A percentile compares a stretch with the other conserved stretches of the same genome.
These are phyloP conservation scores for Eupithecia tripunctaria DNA, from an alignment of 2,888 invertebrate species.

Conservation along the genomic window DNA sequence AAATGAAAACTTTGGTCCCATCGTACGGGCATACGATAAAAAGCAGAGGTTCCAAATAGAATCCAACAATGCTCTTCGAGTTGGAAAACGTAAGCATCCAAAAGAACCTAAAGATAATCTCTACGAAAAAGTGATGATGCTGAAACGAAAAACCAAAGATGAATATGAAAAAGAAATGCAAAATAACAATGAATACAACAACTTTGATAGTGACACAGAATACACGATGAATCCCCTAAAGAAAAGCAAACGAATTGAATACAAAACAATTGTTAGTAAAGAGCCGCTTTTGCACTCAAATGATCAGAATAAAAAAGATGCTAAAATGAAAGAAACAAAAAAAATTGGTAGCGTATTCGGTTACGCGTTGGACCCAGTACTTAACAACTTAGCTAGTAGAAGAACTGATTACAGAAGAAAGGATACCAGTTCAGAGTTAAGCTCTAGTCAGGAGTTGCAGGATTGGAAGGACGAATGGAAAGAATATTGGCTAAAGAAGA, in stretches of 20 bases:
- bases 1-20: not conserved
- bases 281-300: not conserved
- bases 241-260: not conserved
- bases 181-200: not conserved
- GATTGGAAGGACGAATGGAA: constrained; percentile 57
- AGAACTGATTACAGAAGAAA: constrained; percentile 16
- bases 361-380: constrained; percentile 54
- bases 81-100: not conserved
- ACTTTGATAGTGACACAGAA: not conserved
- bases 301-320: not conserved
- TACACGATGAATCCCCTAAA: not conserved
- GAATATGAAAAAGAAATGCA: not conserved
- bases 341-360: constrained; percentile 14
- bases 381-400: constrained; percentile 47
- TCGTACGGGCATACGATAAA: not conserved
- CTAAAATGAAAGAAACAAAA: constrained; percentile 20
- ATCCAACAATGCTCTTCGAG: constrained; percentile 12
- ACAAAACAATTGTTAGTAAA: constrained; percentile 6
- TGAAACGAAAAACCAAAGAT: constrained; percentile 21
- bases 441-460: constrained; percentile 49
- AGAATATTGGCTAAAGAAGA: constrained; percentile 58
- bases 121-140: constrained; percentile 17
- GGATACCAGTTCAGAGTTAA: constrained; percentile 8
- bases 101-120: not conserved
- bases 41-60: constrained; percentile 10